Evolutionary conservation across 2,113 vertebrate genomes (phyloP).

Genomic region (Taurulus bubalis): DNA sequence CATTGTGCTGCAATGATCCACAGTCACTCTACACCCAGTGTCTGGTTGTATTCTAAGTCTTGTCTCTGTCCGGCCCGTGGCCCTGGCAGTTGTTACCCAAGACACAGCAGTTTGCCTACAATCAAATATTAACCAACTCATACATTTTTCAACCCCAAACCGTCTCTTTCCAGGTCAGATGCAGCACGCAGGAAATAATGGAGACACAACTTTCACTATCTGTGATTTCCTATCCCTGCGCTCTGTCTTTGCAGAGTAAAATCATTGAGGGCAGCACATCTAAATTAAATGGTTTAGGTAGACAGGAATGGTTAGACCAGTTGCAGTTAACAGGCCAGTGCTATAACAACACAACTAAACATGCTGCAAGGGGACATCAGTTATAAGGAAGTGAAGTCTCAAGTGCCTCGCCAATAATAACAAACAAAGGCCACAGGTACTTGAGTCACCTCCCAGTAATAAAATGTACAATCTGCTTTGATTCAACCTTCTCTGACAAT

Average conservation of each 20-base stretch:
- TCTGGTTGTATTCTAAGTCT: not conserved
- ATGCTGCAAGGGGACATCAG: not conserved
- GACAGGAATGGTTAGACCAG: not conserved
- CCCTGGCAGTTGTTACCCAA: constrained; percentile 22
- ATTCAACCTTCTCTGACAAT: not conserved
- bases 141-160: constrained; percentile 61
- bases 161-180: constrained; percentile 46
- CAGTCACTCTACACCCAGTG: not conserved
- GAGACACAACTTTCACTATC: constrained; percentile 19
- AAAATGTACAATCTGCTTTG: not conserved
- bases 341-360: not conserved
- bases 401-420: constrained; percentile 12
- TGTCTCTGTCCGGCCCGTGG: not conserved
- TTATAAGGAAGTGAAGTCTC: constrained; percentile 17
- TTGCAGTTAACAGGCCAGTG: not conserved
- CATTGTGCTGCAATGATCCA: not conserved
- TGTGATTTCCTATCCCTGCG: not conserved
- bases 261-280: not conserved
- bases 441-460: constrained; percentile 3
- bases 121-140: constrained; percentile 75
- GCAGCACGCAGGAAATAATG: constrained; percentile 13
- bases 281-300: not conserved
- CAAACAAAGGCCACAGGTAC: not conserved
- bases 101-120: constrained; percentile 35
- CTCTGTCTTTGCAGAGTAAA: not conserved